Conservation (phyloP, 2,113 vertebrate genomes). For the Catharus minimus region DNA sequence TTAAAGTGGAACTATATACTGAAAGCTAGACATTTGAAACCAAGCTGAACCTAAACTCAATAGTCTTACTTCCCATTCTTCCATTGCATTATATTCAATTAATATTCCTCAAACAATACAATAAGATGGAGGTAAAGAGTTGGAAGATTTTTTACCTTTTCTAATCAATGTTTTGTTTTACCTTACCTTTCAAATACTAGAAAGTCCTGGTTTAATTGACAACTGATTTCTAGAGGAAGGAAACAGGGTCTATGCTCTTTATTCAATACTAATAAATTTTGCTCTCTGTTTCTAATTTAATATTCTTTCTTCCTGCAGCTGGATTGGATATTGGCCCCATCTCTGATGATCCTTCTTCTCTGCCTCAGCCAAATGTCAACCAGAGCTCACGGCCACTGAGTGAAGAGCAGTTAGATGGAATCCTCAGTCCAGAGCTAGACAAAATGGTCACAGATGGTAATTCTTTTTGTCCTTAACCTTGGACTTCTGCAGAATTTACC, state of each 20-base stretch:
- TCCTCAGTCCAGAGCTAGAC: constrained; percentile 95
- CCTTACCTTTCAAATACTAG: not conserved
- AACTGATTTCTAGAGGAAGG: not conserved
- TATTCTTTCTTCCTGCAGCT: constrained; percentile 73
- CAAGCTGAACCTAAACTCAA: not conserved
- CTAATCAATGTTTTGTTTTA: not conserved
- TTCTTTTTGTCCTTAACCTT: constrained; percentile 38
- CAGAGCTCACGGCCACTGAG: constrained; percentile 79
- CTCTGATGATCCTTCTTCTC: constrained; percentile 74
- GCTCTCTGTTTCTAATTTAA: not conserved
- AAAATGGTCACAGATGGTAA: constrained; percentile 98
- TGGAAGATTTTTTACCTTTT: not conserved
- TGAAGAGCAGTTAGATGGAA: constrained; percentile 92
- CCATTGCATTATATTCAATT: not conserved
- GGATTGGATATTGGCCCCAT: constrained; percentile 83
- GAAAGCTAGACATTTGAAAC: not conserved
- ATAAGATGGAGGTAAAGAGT: not conserved
- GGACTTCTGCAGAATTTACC: constrained; percentile 3
- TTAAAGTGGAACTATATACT: not conserved
- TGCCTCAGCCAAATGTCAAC: constrained; percentile 76
- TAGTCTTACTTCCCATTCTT: not conserved
- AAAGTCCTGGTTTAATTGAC: not conserved
- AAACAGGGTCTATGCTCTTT: not conserved
- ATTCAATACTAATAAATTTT: not conserved
- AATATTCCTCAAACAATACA: not conserved